Evolutionary conservation across 2,888 invertebrate species (phyloP).

Genomic region (Cyrtodaria siliqua): DNA sequence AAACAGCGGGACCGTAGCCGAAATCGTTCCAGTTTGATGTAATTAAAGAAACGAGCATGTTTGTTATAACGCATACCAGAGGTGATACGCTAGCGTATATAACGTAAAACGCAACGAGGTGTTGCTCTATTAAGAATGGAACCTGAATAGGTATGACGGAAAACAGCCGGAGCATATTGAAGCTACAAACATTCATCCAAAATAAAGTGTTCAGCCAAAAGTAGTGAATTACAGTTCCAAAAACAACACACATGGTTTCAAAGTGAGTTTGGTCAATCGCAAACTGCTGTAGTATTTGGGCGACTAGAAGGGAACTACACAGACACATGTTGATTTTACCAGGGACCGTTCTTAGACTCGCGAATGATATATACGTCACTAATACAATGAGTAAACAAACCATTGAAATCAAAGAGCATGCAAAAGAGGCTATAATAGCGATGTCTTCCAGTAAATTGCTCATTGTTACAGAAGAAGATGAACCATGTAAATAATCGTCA

Average conservation of each 20-base stretch:
- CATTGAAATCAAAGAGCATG: slow-evolving; percentile 23
- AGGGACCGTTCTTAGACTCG: slow-evolving; percentile 29
- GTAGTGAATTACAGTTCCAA: slow-evolving; percentile 38
- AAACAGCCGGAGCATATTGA: slow-evolving; percentile 45
- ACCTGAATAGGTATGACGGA: too few species aligned
- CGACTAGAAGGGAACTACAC: slow-evolving; percentile 20
- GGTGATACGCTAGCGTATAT: slow-evolving; percentile 16
- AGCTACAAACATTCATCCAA: slow-evolving; percentile 44
- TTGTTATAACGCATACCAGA: slow-evolving; percentile 15
- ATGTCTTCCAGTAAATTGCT: background rate
- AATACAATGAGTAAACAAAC: slow-evolving; percentile 32
- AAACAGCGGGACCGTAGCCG: slow-evolving; percentile 48
- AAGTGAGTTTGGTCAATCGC: background rate
- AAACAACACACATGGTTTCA: slow-evolving; percentile 14
- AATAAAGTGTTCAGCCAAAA: slow-evolving; percentile 34
- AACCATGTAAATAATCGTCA: too few species aligned
- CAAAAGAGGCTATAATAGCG: slow-evolving; percentile 1
- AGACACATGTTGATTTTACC: slow-evolving; percentile 43
- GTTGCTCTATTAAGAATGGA: too few species aligned
- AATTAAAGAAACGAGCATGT: slow-evolving; percentile 6
- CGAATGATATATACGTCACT: slow-evolving; percentile 21
- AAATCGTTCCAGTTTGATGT: background rate
- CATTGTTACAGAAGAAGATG: too few species aligned
- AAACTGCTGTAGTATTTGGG: slow-evolving; percentile 31
- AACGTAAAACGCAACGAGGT: too few species aligned